Evolutionary conservation across 2,888 invertebrate genomes (phyloP).

Genomic region (Chelonus formosanus): DNA sequence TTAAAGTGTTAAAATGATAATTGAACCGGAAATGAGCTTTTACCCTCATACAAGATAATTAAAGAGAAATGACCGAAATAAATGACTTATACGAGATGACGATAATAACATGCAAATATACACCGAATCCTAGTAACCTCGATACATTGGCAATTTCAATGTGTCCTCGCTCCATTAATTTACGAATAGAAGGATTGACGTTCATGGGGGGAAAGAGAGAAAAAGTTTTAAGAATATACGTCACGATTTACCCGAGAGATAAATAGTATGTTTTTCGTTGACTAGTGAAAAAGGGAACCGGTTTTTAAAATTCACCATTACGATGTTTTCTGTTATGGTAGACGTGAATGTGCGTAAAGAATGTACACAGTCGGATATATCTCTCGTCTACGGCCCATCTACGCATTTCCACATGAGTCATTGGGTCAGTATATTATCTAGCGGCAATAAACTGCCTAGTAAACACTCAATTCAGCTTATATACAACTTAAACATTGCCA

Average conservation of each 20-base stretch:
- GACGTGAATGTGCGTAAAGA: constrained; percentile 19
- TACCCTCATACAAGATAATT: too few relatives aligned
- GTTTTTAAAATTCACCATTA: constrained; percentile 21
- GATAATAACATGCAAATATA: constrained; percentile 9
- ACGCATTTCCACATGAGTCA: constrained; percentile 38
- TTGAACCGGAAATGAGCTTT: too few relatives aligned
- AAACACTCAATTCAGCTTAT: constrained; percentile 16
- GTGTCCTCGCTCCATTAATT: constrained; percentile 33
- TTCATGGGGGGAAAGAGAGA: constrained; percentile 2
- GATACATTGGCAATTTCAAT: constrained; percentile 13
- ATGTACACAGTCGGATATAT: constrained; percentile 6
- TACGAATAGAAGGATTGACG: constrained; percentile 5
- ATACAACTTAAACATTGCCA: background rate
- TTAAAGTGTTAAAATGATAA: too few relatives aligned
- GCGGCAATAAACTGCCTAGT: constrained; percentile 30
- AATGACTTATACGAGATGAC: background rate
- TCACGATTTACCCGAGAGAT: constrained; percentile 10
- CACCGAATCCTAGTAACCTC: constrained; percentile 14
- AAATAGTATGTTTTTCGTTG: constrained; percentile 10
- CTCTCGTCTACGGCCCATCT: constrained; percentile 20
- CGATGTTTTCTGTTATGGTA: constrained; percentile 6
- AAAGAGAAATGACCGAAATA: background rate
- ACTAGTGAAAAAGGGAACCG: constrained; percentile 14
- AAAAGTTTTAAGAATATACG: constrained; percentile 13
- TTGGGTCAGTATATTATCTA: constrained; percentile 40